Evolutionary conservation across 1,140 invertebrate species (phyloP).

Genomic region (Centruroides sculpturatus): DNA sequence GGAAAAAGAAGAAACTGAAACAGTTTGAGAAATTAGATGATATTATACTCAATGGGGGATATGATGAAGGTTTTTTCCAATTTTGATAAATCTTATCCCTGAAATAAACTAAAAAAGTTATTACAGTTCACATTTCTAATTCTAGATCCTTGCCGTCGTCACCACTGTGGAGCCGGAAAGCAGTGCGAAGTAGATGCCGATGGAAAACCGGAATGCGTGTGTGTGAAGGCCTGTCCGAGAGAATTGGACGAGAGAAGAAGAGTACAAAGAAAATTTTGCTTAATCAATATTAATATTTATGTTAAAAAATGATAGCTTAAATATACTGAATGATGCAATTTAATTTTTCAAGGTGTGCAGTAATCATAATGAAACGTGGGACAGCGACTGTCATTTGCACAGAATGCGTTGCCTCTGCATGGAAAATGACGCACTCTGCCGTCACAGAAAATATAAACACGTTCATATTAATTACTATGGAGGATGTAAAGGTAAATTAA

Average conservation of each 20-base stretch:
- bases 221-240: constrained; percentile 62
- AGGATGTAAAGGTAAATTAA: constrained; percentile 26
- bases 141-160: constrained; percentile 62
- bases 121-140: not conserved
- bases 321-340: not conserved
- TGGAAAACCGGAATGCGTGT: constrained; percentile 64
- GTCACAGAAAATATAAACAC: constrained; percentile 55
- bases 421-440: constrained; percentile 53
- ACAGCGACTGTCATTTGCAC: constrained; percentile 81
- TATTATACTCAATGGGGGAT: constrained; percentile 1
- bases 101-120: not conserved
- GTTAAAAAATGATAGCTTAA: not conserved
- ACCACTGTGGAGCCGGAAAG: constrained; percentile 76
- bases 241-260: constrained; percentile 61
- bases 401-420: constrained; percentile 77
- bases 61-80: not conserved
- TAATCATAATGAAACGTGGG: constrained; percentile 85
- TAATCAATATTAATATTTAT: not conserved
- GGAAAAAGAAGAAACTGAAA: constrained; percentile 10
- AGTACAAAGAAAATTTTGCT: constrained; percentile 27
- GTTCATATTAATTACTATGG: constrained; percentile 83
- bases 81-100: not conserved
- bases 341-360: constrained; percentile 55
- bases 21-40: constrained; percentile 6
- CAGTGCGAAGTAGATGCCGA: constrained; percentile 55